Evolutionary conservation across 2,888 invertebrate species (phyloP), one percentile per base, ranked within the genome.

Genomic region (Stictocephala bisonia): DNA sequence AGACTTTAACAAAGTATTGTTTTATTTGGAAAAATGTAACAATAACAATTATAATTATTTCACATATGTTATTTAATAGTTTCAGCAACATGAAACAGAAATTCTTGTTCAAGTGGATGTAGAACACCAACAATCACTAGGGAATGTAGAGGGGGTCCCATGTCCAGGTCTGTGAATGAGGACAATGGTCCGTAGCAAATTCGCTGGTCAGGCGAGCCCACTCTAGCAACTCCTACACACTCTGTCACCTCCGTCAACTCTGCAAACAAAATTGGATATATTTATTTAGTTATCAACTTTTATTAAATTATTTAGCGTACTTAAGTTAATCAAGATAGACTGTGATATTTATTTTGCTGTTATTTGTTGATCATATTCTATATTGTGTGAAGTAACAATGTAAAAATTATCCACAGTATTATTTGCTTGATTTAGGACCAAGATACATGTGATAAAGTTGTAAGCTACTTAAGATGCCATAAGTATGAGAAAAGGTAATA

Each of bases 91-190:
- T 91, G 90, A 78, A 87, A 84, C 72, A 99, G 85, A 88, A 94
- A 97, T 83, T 98, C 97, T 70, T 86, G 83, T 86, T 99, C 99
- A 35, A 99, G 84, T 9, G 96, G 96, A 88, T 99, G 99, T 83
- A 97, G 86, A 78, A 90, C 87, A 44, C 93, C 94, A 75, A 94
- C 91, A 81, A 99, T 91, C 69, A 99, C 91, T 50, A 99, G 87
- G 50, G 96, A 98, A 85, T 99, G 99, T 50, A 99, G 87, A 0
- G 99, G 99, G 40, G 88, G 87, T 3, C 99, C 99, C 76, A 99
- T 86, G 81, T 94, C 90, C 51, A 84, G 84, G 20, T 85, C 81
- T 64, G 86, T 84, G 94, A 99, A 93, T 77, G 91, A 88, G 76
- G 87, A 84, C 75, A 99, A 85, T 9, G 91, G 87, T 81, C 90